A percentile compares a stretch with the other conserved stretches of the same genome.
phyloP scores from a whole-genome alignment of 2,888 invertebrate species.

The Cephus rjabovi region DNA sequence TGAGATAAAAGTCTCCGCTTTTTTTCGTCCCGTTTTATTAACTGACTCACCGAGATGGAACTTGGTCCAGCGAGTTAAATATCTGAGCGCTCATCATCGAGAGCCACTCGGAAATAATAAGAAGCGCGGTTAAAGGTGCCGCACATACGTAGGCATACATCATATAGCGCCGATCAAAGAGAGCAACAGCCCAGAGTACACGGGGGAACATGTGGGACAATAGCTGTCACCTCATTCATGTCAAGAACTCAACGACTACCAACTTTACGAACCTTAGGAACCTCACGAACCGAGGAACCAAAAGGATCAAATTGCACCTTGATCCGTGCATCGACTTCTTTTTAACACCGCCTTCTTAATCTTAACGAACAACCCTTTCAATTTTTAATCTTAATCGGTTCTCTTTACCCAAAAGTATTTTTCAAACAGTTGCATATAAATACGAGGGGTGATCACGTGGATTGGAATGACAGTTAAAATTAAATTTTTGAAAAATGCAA shows the following conservation, averaged over 20 bases:
- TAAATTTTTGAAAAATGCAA: background rate
- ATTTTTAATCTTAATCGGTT: background rate
- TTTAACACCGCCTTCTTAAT: slow-evolving; percentile 26
- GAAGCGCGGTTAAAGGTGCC: slow-evolving; percentile 42
- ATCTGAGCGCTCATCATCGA: slow-evolving; percentile 10
- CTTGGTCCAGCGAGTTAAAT: slow-evolving; percentile 22
- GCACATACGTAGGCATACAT: slow-evolving; percentile 42
- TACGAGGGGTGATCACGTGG: no score
- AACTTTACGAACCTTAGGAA: slow-evolving; percentile 36
- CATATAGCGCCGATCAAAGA: slow-evolving; percentile 47
- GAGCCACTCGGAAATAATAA: background rate
- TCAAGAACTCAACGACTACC: slow-evolving; percentile 52
- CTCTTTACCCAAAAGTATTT: background rate
- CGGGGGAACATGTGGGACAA: slow-evolving; percentile 45
- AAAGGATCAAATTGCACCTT: slow-evolving; percentile 60
- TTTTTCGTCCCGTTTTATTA: background rate
- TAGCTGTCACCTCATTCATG: slow-evolving; percentile 56
- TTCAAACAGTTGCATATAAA: background rate
- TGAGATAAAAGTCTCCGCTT: background rate
- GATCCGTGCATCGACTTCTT: slow-evolving; percentile 58
- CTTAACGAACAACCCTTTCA: background rate
- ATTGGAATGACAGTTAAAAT: no score
- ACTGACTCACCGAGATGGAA: slow-evolving; percentile 54
- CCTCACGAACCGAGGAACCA: slow-evolving; percentile 27
- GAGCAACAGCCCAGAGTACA: slow-evolving; percentile 37